Evolutionary conservation across 2,888 invertebrate species (phyloP).

Genomic region (Acholoe squamosa): DNA sequence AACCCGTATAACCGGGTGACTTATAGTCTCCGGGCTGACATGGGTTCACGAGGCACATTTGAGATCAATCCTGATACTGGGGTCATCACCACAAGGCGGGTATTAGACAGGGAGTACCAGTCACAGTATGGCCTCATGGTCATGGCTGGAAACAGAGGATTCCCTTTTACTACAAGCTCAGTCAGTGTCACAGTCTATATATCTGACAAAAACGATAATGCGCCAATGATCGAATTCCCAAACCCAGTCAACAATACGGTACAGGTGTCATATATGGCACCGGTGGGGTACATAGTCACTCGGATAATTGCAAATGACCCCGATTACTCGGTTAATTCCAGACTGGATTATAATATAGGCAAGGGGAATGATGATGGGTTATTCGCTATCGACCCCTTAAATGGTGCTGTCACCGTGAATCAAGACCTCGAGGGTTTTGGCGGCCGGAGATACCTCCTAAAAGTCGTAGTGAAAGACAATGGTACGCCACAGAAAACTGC

Average conservation of each 20-base stretch:
- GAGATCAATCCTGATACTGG: slow-evolving; percentile 93
- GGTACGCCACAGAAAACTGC: slow-evolving; percentile 63
- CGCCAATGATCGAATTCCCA: slow-evolving; percentile 66
- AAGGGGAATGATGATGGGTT: slow-evolving; percentile 58
- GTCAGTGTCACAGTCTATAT: slow-evolving; percentile 64
- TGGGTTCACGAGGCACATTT: slow-evolving; percentile 87
- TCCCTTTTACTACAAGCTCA: slow-evolving; percentile 64
- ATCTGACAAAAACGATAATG: slow-evolving; percentile 65
- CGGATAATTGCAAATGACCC: slow-evolving; percentile 64
- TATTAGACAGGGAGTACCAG: slow-evolving; percentile 77
- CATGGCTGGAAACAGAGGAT: slow-evolving; percentile 67
- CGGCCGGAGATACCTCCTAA: slow-evolving; percentile 59
- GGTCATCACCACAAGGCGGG: slow-evolving; percentile 91
- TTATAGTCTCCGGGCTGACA: slow-evolving; percentile 63
- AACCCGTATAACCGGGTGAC: slow-evolving; percentile 66
- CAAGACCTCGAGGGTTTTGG: slow-evolving; percentile 55
- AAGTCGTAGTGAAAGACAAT: slow-evolving; percentile 65
- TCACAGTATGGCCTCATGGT: slow-evolving; percentile 68
- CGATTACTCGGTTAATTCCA: slow-evolving; percentile 64
- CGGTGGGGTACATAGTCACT: slow-evolving; percentile 64
- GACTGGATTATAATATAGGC: slow-evolving; percentile 64
- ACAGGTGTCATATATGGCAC: slow-evolving; percentile 61
- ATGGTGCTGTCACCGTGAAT: slow-evolving; percentile 66
- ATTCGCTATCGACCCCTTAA: slow-evolving; percentile 67
- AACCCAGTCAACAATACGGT: slow-evolving; percentile 57